Evolutionary conservation across 2,113 vertebrate genomes (phyloP).

Genomic region (Pangasianodon gigas): DNA sequence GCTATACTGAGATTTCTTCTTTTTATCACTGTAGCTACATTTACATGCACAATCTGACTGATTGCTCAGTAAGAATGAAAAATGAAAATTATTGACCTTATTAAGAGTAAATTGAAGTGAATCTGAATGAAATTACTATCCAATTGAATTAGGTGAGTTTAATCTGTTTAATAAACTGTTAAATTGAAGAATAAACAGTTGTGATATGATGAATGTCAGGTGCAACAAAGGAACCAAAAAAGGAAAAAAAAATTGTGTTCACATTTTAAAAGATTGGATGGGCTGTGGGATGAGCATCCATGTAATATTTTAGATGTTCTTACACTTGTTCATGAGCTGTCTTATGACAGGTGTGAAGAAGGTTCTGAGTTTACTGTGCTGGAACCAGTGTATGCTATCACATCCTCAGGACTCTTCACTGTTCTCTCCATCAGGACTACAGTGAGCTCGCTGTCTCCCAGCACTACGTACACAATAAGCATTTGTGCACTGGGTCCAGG

Average conservation of each 20-base stretch:
- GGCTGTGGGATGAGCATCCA: background rate
- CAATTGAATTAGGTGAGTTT: background rate
- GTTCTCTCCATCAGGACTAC: conserved; percentile 46
- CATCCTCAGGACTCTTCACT: background rate
- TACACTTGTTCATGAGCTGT: no score
- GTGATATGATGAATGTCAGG: background rate
- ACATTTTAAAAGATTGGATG: background rate
- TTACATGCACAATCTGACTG: background rate
- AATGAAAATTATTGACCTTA: no score
- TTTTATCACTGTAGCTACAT: background rate
- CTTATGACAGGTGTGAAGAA: no score
- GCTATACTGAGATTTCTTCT: background rate
- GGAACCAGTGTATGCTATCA: background rate
- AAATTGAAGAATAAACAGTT: background rate
- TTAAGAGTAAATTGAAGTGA: background rate
- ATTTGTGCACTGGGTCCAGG: conserved; percentile 57
- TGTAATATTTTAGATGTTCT: background rate
- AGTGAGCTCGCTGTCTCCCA: conserved; percentile 55
- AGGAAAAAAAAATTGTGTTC: no score
- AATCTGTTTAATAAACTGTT: background rate
- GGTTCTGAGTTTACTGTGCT: no score
- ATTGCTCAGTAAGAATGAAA: background rate
- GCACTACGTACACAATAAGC: conserved; percentile 48
- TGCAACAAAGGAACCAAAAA: no score
- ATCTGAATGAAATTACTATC: background rate